Evolutionary conservation across 2,113 vertebrate species (phyloP).

Genomic region (Bos taurus): DNA sequence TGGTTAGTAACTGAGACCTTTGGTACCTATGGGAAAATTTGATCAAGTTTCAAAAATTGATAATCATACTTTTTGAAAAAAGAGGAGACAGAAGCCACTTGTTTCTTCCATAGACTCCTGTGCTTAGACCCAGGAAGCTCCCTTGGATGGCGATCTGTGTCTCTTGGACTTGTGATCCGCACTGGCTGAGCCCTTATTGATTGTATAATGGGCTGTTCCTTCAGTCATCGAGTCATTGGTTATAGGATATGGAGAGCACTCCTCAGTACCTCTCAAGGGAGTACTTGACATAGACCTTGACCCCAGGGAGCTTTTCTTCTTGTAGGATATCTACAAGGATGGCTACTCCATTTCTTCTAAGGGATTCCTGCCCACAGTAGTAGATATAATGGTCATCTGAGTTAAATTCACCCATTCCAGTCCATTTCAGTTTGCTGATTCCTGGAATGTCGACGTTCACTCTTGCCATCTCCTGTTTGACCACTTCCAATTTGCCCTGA

Average conservation of each 20-base stretch:
- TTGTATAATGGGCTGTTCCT: not conserved
- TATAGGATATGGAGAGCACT: not conserved
- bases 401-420: no score
- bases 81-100: not conserved
- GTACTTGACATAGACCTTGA: not conserved
- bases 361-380: no score
- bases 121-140: not conserved
- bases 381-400: no score
- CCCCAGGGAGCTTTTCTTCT: not conserved
- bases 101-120: not conserved
- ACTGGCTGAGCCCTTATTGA: not conserved
- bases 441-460: no score
- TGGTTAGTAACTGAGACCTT: not conserved
- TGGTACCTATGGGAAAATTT: not conserved
- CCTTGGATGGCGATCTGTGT: not conserved
- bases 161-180: not conserved
- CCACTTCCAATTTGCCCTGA: no score
- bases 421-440: no score
- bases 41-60: constrained; percentile 3
- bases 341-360: no score
- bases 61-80: not conserved
- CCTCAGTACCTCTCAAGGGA: not conserved
- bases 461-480: no score
- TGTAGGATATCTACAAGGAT: not conserved
- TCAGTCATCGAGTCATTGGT: not conserved